Evolutionary conservation across 2,113 vertebrate genomes (phyloP), one percentile per base, ranked within the genome.

Genomic region (Chauna torquata): DNA sequence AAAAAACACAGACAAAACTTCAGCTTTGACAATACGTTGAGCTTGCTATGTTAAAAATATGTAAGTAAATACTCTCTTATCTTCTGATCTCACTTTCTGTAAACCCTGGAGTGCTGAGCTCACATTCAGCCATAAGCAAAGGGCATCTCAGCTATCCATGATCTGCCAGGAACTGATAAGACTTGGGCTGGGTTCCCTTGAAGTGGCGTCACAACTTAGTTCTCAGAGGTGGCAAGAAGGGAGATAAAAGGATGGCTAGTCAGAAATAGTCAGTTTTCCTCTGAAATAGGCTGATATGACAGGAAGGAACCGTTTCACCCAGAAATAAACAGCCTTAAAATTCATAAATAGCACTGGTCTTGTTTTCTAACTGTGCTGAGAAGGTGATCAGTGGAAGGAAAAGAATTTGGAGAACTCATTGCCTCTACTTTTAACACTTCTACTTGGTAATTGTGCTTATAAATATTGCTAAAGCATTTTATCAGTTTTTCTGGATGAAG

Each of bases 91-190:
- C 59, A 32, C 69, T 64, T 96, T 93, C 72, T 64, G 52, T 82
- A 54, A 92, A 69, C n/a, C 12, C 76, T 65, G 44, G 47, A 44
- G 27, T 32, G 61, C 44, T 58, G 36, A 78, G 82, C 23, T 88
- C 32, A 50, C 49, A 12, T 66, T 74, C 86, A 82, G 77, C 65
- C 40, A 24, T 61, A 64, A 45, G 87, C 91, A 96, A 86, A 95
- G 65, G 49, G 54, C 69, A 82, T 32, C 45, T 66, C 11, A 7
- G 88, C 80, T 68, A 20, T 89, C 82, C n/a, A 1, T 52, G 84
- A 54, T 82, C 92, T 97, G 94, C 45, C 44, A 55, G 86, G 84
- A 88, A 79, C 91, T 95, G 96, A 94, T 95, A 96, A 96, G 94
- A 57, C 65, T 38, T 52, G 82, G 61, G 58, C 86, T 95, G 91